Conservation (phyloP, 1,140 invertebrate genomes). For the Tribolium madens region DNA sequence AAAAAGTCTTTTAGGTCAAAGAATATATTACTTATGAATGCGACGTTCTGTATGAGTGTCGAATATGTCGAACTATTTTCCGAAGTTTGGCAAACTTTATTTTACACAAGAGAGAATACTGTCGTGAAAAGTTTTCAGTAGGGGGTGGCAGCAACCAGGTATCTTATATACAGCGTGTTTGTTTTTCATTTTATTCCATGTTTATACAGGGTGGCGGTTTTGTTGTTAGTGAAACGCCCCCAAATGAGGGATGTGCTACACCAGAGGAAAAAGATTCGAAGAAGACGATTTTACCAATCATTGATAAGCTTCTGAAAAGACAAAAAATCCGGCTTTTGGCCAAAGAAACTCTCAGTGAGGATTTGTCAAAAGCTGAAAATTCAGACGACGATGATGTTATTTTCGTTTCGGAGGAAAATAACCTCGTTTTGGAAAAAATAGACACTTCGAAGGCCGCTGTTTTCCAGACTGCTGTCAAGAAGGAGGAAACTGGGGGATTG, state of each 20-base stretch:
- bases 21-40: slow-evolving; percentile 71
- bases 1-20: slow-evolving; percentile 65
- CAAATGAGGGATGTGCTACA: not conserved
- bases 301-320: slow-evolving; percentile 56
- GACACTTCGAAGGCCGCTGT: slow-evolving; percentile 51
- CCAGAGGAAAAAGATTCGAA: not conserved
- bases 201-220: slow-evolving; percentile 31
- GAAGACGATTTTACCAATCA: slow-evolving; percentile 47
- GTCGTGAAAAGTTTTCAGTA: slow-evolving; percentile 60
- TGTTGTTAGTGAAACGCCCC: not conserved
- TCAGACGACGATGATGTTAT: slow-evolving; percentile 45
- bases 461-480: slow-evolving; percentile 55
- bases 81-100: slow-evolving; percentile 73
- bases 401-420: slow-evolving; percentile 42
- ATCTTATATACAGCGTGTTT: not conserved
- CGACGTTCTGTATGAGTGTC: slow-evolving; percentile 74
- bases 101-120: slow-evolving; percentile 73
- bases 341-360: slow-evolving; percentile 45
- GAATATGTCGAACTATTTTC: slow-evolving; percentile 72
- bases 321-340: slow-evolving; percentile 40
- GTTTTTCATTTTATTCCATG: not conserved
- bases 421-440: slow-evolving; percentile 55
- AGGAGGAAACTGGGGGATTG: slow-evolving; percentile 38
- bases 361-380: slow-evolving; percentile 51
- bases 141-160: not conserved